Base-by-base conservation (phyloP, 2,888 invertebrate genomes). In the Diaphora mendica region DNA sequence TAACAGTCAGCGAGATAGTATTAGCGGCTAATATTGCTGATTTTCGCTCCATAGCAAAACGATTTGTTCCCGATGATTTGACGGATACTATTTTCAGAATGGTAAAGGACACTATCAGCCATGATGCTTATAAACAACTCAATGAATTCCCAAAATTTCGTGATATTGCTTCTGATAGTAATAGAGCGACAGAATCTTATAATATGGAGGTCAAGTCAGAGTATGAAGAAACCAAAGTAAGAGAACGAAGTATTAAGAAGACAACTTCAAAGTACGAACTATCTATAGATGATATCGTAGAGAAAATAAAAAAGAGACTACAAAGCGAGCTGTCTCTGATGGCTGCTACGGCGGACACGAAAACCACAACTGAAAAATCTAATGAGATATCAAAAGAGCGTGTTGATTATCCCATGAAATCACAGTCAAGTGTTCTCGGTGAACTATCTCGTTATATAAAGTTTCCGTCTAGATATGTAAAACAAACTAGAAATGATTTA, bases 1-100 rank as follows among this genome's bases (percentile, higher is more conserved):
- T 73, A 11, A 51, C 33, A 1, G 33, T 68, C 2, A 62, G 71
- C 11, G 81, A 85, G 51, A 88, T 91, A 0, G 66, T 92, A 0
- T 73, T 92, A 1, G 87, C 91, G 7, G 90, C 87, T 0, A 89
- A 92, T 30, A 51, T 88, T 4, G 88, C 91, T 0, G 92, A 92
- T 30, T 89, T 93, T 51, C 81, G 81, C 64, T 77, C 70, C 0
- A 74, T 93, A 70, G 91, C 90, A 0, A 88, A 86, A 30, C 87
- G 89, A 76, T 81, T 90, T 2, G 82, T 87, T 0, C 89, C 91
- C 0, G 81, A 82, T 44, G 73, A 83, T 8, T 69, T 91, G 1
- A 89, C 87, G 0, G 79, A 87, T 0, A 82, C 89, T 80, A 71
- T 92, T 2, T 78, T 90, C 9, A 87, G 88, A 0, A 26, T 59